Evolutionary conservation across 2,797 vertebrate genomes (phyloP), one percentile per base, ranked within the genome.

Genomic region (Nasua narica): DNA sequence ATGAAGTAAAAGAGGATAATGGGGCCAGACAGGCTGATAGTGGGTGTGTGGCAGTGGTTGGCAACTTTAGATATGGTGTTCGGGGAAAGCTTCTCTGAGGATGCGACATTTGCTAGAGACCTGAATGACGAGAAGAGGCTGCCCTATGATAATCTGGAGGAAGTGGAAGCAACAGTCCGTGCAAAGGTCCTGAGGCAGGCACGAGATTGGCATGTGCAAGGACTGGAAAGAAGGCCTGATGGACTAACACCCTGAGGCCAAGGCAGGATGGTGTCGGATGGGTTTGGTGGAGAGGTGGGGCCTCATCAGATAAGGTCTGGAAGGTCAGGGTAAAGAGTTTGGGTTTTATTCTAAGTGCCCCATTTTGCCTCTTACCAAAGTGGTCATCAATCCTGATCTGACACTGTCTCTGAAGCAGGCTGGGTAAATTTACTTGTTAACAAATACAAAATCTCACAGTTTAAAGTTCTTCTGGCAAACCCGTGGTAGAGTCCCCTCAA

Each of bases 331-430:
- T 40, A 29, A 93, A 58, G 43, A 23, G 14, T 43, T 37, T 37
- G 43, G 14, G 52, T 89, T 93, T 96, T 52, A 81, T 69, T 25
- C 32, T 23, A 91, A 79, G 43, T 7, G 7, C 29, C 72, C 90
- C 72, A 35, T 60, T 93, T 86, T 76, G 15, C 92, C 60, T 78
- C 76, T 62, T 65, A 83, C 18, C 21, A 78, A 82, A 87, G 62
- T 50, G 79, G 25, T 58, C 54, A 69, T 60, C 14, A 32, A 54
- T 78, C 62, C 79, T 87, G 62, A 91, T 11, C 19, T 56, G 56
- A 88, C 1, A 3, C 46, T 48, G 65, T 70, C 56, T 46, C 69
- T n/a, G 29, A 77, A 95, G 92, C 12, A 62, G 67, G 48, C n/a
- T 21, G 54, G 46, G 87, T 25, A 81, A 23, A 91, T 58, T 19